Base-by-base conservation (phyloP, 2,888 invertebrate genomes). In the Latheticus oryzae region DNA sequence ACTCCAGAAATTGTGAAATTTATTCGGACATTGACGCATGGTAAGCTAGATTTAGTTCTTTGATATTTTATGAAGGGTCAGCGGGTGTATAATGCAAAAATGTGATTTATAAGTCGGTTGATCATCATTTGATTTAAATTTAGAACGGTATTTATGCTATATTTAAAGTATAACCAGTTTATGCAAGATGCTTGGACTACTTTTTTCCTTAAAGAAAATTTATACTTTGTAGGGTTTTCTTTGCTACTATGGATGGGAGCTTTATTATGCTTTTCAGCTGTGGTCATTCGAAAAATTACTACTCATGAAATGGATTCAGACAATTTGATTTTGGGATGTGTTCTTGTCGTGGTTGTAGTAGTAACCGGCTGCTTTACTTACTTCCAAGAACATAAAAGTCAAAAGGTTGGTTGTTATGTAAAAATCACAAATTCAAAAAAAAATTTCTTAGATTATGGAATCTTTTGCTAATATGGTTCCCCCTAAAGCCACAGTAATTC, bases 401-500 rank as follows among this genome's bases (percentile, higher is more conserved):
- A 87, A 17, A 86, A 87, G 67, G 37, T 50, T 38, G 4, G 43
- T 15, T 17, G 23, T 23, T 11, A 15, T 5, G 5, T 4, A 19
- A 38, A 5, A 15, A 17, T 23, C 17, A 30, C 19, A n/a, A 15
- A 40, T 83, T 67, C 74, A 78, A 60, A 84, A 85, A 73, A 82
- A 83, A 8, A 93, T 40, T 7, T 26, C 12, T 12, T 15, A 77
- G 73, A 90, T 93, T 43, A 94, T 95, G 93, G 93, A 93, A 70
- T 91, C 91, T 2, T 95, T 95, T 73, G 88, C 89, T 70, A 89
- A 89, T 75, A 84, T 95, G 84, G 87, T 91, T 5, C 91, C 91
- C 0, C 87, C 86, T 43, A 85, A 83, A 68, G 90, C 92, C 1
- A 81, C 84, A 2, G 89, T 91, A 2, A 81, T 93, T 43, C 83